Evolutionary conservation across 2,888 invertebrate species (phyloP).

Genomic region (Tanypteryx hageni): DNA sequence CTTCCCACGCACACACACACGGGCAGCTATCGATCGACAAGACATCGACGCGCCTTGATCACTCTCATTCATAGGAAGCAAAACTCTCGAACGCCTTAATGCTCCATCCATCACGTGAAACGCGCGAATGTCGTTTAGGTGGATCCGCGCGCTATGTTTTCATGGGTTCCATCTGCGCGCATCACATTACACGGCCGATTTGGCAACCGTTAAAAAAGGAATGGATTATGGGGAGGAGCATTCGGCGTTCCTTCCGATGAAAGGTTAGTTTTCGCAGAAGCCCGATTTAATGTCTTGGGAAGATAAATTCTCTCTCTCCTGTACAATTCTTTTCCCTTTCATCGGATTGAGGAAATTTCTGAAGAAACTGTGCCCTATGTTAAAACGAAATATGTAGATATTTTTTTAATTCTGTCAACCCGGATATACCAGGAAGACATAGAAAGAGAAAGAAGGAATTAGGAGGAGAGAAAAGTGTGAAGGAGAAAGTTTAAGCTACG

Average conservation of each 20-base stretch:
- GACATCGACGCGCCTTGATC: background rate
- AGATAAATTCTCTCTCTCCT: background rate
- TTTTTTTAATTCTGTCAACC: too few species aligned
- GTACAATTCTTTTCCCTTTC: background rate
- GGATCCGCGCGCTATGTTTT: background rate
- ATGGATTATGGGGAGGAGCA: background rate
- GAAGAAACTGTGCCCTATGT: too few species aligned
- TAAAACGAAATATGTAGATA: too few species aligned
- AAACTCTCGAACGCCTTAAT: background rate
- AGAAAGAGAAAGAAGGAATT: too few species aligned
- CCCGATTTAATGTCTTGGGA: background rate
- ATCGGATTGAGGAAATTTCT: background rate
- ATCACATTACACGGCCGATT: slow-evolving; percentile 3
- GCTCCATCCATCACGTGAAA: background rate
- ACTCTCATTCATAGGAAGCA: background rate
- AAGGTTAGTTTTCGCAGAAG: slow-evolving; percentile 3
- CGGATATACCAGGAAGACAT: too few species aligned
- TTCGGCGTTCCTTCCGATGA: background rate
- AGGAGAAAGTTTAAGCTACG: too few species aligned
- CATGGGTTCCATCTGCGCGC: background rate
- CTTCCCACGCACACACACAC: background rate
- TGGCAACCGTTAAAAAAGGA: background rate
- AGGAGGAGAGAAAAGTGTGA: too few species aligned
- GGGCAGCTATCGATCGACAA: background rate
- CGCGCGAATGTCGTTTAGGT: background rate